Evolutionary conservation across 2,888 invertebrate species (phyloP), one percentile per base, ranked within the genome.

Genomic region (Spodoptera littoralis): DNA sequence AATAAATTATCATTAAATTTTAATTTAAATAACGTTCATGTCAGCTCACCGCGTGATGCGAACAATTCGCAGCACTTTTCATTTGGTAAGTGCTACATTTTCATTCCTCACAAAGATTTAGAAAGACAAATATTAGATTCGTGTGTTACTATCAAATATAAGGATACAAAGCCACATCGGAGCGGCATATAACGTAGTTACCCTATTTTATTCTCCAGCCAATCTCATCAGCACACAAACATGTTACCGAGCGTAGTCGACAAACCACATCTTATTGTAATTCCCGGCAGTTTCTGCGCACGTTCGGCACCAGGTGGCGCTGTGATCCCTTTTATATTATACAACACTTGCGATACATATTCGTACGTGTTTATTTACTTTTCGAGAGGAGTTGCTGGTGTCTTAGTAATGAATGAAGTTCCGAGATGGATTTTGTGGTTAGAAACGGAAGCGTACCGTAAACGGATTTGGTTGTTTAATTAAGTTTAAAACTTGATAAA

Each of bases 351-450:
- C 43, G 54, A 66, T 57, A 54, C 53, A 46, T 42, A 27, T 43
- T 60, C 36, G 70, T 54, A 69, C 70, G 70, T 70, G 70, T 70
- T 76, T 76, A 70, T 76, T 55, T 76, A 70, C 76, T 71, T 73
- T 50, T 73, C n/a, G 51, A 46, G 22, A 66, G 67, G 27, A 13
- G 11, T n/a, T 43, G 5, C n/a, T 36, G 27, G 27, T 41, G 18
- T 67, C 24, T 44, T 43, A 56, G 49, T 18, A 27, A 30, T 27
- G 12, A 24, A 24, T 22, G 24, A 46, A 13, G 3, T 36, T 63
- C 36, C 22, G 11, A 42, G 12, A 36, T 64, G 0, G 2, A 5
- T 62, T 18, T 42, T 5, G 12, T n/a, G 12, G 36, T 36, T 8
- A 8, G 36, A 8, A 36, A 36, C 36, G 36, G 36, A 36, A 36